A percentile compares a stretch with the other conserved stretches of the same genome.
Evolutionary conservation across 2,113 vertebrate species (phyloP).

Genomic region (Neofelis nebulosa): DNA sequence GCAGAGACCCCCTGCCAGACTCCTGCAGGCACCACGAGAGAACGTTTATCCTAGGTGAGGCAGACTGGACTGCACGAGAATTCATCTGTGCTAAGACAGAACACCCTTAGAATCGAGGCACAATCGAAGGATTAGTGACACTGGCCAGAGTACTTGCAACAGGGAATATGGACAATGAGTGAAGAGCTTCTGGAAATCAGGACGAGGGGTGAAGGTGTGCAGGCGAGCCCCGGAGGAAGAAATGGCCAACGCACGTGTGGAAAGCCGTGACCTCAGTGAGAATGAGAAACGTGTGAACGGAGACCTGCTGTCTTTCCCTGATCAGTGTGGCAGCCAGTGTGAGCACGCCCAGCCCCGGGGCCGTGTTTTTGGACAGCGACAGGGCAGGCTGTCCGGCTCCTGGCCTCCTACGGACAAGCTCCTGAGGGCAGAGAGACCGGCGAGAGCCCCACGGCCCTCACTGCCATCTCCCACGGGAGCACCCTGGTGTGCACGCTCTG

Average conservation of each 20-base stretch:
- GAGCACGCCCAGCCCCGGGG: neutral
- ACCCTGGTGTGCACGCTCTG: neutral
- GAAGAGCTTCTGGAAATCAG: too few relatives aligned
- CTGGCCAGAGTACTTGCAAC: too few relatives aligned
- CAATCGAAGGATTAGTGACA: neutral
- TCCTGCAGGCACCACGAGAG: neutral
- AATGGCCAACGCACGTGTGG: fast-evolving
- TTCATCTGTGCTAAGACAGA: too few relatives aligned
- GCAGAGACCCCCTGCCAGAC: too few relatives aligned
- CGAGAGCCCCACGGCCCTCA: neutral
- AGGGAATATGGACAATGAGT: fast-evolving
- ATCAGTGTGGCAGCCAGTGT: fast-evolving
- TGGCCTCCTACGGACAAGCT: fast-evolving
- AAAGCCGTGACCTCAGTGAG: too few relatives aligned
- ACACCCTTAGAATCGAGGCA: neutral
- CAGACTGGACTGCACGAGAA: neutral
- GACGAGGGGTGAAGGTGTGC: neutral
- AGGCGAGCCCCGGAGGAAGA: neutral
- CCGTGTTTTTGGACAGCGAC: fast-evolving
- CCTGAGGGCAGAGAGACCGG: neutral
- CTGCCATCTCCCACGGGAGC: too few relatives aligned
- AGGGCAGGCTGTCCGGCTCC: neutral
- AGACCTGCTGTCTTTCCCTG: neutral
- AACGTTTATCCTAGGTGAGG: neutral
- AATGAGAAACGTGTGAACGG: fast-evolving